Evolutionary conservation across 2,888 invertebrate species (phyloP), one percentile per base, ranked within the genome.

Genomic region (Diadromus collaris): DNA sequence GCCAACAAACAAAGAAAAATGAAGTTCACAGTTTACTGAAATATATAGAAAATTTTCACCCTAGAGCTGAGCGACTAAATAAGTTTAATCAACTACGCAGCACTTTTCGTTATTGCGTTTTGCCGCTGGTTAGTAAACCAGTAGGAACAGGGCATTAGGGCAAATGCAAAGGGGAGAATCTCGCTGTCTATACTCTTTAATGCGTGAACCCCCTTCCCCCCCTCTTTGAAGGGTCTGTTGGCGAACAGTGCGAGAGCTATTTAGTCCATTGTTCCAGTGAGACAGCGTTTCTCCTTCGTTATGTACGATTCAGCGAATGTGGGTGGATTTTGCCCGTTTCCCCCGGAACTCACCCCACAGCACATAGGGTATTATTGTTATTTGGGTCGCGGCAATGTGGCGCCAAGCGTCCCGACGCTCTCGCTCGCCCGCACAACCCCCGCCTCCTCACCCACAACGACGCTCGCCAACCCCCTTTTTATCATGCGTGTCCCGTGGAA

Each of bases 371-470:
- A 87, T 86, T 85, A 86, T 86, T 85, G 84, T 86, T 87, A 88
- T 88, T 87, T 89, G 85, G 88, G 87, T 88, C 88, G 86, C 85
- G 85, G 85, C 86, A 83, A 84, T 83, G 85, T 86, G 89, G 88
- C 89, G 89, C 89, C 89, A 85, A 86, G 86, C 83, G 85, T 85
- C 86, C 83, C 82, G 86, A 83, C 87, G 82, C 79, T 82, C 77
- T 61, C 78, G 63, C 69, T 70, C 48, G 32, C 63, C 72, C 76
- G 51, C 72, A 10, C 68, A 70, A 58, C 10, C 67, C 38, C 21
- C 34, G 41, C n/a, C n/a, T n/a, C 72, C 76, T 61, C 72, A 16
- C 65, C 73, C 60, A 10, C 67, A 38, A 19, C 38, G 46, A 24
- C 60, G 41, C 61, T 58, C 41, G 44, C 38, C 67, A 71, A 79